Evolutionary conservation across 2,797 vertebrate genomes (phyloP), one percentile per base, ranked within the genome.

Genomic region (Calcarius lapponicus): DNA sequence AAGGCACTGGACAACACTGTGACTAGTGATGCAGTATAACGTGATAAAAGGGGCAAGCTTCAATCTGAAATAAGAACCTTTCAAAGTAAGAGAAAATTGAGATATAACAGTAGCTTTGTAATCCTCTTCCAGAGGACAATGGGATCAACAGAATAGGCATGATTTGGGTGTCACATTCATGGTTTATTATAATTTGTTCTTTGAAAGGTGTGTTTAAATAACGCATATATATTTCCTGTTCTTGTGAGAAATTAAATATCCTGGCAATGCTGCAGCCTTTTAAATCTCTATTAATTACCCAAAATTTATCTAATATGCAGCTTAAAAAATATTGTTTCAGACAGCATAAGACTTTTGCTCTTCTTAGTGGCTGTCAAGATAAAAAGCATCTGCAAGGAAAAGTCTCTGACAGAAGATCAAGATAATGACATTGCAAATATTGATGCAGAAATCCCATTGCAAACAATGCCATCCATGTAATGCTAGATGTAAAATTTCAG

Each of bases 311-410:
- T 60, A 61, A 69, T 57, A 67, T 2, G 1, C 20, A 64, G 38
- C 12, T 92, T 78, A 70, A 95, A 92, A 92, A 81, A 53, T 25
- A 60, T 32, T 56, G 14, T 67, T 80, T 80, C 48, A 95, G 72
- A 48, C n/a, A 73, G 58, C 62, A 71, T 6, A 4, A 92, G 47
- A 34, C 6, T 80, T 88, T 28, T 47, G 5, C 12, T 82, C 28
- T 88, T 73, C n/a, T 86, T 38, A 42, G 43, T n/a, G 42, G 22
- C 34, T 89, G 57, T 53, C 54, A 70, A 82, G 53, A 70, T 56
- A 85, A 94, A 89, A 94, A 81, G 10, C 31, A 82, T 15, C 36
- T 67, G 31, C 45, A 67, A 57, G 20, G n/a, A n/a, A 67, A 85
- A 89, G 43, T 7, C 25, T 82, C 57, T 80, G 70, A 16, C 45